Base-by-base conservation (phyloP, 2,113 vertebrate genomes). In the Pitta sordida region DNA sequence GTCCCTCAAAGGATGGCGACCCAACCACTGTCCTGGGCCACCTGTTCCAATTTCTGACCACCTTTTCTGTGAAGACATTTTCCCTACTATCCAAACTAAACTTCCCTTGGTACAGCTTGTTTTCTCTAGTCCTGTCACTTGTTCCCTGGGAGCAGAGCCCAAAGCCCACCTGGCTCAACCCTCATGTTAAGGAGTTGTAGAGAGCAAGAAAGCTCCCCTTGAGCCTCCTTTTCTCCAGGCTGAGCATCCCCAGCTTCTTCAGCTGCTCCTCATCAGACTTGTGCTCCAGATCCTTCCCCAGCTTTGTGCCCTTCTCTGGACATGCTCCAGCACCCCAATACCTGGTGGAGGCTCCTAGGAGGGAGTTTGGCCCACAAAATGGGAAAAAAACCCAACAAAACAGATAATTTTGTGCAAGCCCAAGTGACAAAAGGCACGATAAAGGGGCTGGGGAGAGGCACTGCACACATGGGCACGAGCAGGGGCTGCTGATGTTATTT, bases 381-480 rank as follows among this genome's bases (percentile, higher is more conserved):
- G 20, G 20, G 32, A 20, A 30, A 59, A 32, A 75, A 68, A 32
- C n/a, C 5, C 3, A 24, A 41, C 11, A 43, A 15, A 76, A 11
- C 7, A 19, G 15, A 6, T 43, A 7, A 2, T 46, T 90, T 24
- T 79, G 20, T 59, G 43, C 20, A 55, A n/a, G 49, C 46, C 39
- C 70, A 4, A 12, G 41, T 13, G 39, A 14, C 3, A 11, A n/a
- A 41, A 27, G 20, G 8, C 2, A 1, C 19, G 56, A 78, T 29
- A 65, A 29, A 32, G 2, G 39, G n/a, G 29, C 23, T 0, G 2
- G 51, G 22, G 26, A 23, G 43, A 81, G 65, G 53, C 39, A 18
- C 24, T 1, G 2, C 34, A 6, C 3, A 4, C 0, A 0, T 2
- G 15, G 48, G 5, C 2, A 5, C 0, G 2, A 46, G 43, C 48